Conservation (phyloP, 2,113 vertebrate genomes). For the Peucedramus taeniatus region DNA sequence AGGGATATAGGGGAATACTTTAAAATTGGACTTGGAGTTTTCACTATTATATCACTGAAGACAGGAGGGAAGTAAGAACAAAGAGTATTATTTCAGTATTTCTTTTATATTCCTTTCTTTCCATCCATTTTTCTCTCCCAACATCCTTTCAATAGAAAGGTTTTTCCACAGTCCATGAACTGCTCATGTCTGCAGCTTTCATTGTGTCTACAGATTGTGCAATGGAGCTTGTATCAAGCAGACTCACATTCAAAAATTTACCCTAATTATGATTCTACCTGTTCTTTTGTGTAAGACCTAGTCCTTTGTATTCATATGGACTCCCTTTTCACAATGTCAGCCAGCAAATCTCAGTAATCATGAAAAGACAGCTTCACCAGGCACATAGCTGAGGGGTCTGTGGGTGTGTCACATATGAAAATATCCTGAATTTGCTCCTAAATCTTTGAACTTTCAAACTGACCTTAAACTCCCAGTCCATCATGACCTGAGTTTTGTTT, state of each 20-base stretch:
- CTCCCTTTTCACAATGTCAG: neutral
- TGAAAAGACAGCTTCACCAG: neutral
- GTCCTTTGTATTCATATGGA: neutral
- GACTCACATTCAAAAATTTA: neutral
- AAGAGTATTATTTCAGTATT: neutral
- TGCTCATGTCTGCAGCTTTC: neutral
- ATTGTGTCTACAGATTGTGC: neutral
- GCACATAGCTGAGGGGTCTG: neutral
- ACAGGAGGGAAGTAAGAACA: neutral
- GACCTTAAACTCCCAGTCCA: neutral
- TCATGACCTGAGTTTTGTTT: neutral
- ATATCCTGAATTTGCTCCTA: neutral
- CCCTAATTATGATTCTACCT: neutral
- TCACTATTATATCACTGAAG: neutral
- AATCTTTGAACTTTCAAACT: neutral
- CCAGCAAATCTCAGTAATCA: neutral
- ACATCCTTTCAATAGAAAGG: neutral
- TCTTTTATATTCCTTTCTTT: neutral
- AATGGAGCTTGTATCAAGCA: neutral
- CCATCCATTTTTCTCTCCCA: neutral
- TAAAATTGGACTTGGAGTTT: neutral
- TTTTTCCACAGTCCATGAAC: neutral
- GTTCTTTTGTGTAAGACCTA: neutral
- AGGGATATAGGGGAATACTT: neutral
- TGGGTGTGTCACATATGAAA: neutral